phyloP scores from a whole-genome alignment of 2,113 vertebrate species.

The Oncorhynchus keta region DNA sequence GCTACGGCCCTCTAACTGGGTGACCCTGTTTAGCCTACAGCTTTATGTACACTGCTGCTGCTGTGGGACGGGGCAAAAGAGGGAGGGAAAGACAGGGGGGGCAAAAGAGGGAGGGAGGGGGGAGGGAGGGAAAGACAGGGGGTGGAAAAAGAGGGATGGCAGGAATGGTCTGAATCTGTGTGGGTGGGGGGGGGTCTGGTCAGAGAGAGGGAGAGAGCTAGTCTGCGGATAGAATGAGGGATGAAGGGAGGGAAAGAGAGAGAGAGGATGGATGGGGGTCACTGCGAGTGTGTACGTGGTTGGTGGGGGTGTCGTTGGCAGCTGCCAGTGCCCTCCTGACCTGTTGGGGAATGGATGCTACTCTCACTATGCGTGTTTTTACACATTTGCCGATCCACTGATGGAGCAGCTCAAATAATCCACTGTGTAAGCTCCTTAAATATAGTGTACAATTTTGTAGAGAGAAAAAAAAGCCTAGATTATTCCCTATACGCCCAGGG shows the following conservation, averaged over 20 bases:
- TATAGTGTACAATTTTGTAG: slow-evolving; percentile 53
- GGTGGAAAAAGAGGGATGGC: no score
- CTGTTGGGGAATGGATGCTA: slow-evolving; percentile 38
- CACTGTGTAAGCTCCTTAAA: slow-evolving; percentile 71
- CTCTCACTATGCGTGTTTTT: slow-evolving; percentile 36
- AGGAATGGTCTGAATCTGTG: no score
- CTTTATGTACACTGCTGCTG: not conserved
- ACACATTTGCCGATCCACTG: slow-evolving; percentile 50
- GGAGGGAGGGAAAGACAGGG: not conserved
- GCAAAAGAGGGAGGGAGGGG: not conserved
- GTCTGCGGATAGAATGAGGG: not conserved
- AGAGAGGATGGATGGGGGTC: slow-evolving; percentile 23
- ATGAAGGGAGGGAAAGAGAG: not conserved
- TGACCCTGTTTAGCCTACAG: slow-evolving; percentile 43
- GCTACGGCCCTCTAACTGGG: slow-evolving; percentile 16
- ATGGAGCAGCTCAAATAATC: slow-evolving; percentile 60
- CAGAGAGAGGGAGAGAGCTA: not conserved
- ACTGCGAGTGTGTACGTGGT: slow-evolving; percentile 23
- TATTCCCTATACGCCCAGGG: slow-evolving; percentile 43
- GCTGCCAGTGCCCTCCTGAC: slow-evolving; percentile 60
- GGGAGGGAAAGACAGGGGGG: not conserved
- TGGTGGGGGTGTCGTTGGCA: slow-evolving; percentile 43
- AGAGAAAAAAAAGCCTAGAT: slow-evolving; percentile 52
- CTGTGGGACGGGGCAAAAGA: no score
- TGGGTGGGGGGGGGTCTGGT: not conserved